A percentile compares a stretch with the other conserved stretches of the same genome.
Conservation (phyloP, 2,797 vertebrate genomes). For the Spinus olivaceus region DNA sequence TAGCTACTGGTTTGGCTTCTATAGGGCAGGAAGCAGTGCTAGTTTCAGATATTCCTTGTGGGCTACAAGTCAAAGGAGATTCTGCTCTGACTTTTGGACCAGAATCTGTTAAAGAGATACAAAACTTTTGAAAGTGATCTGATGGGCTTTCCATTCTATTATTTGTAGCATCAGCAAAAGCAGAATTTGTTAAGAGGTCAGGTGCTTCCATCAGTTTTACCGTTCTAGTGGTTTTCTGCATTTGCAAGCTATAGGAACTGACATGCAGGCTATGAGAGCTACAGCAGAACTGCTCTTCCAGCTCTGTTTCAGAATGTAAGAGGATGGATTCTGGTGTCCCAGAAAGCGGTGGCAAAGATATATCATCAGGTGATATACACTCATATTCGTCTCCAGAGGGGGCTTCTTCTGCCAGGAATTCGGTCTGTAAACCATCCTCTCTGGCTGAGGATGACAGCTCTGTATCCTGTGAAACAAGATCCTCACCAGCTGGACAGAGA, state of each 20-base stretch:
- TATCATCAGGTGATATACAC: slow-evolving; percentile 88
- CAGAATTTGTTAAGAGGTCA: slow-evolving; percentile 57
- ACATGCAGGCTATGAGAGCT: slow-evolving; percentile 75
- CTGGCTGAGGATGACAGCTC: slow-evolving; percentile 50
- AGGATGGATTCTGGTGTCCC: slow-evolving; percentile 87
- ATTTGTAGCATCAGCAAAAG: slow-evolving; percentile 58
- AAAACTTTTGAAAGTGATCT: slow-evolving; percentile 66
- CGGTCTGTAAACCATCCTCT: slow-evolving; percentile 67
- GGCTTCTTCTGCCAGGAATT: slow-evolving; percentile 77
- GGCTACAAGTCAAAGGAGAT: slow-evolving; percentile 72
- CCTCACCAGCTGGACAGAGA: slow-evolving; percentile 60
- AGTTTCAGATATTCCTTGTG: slow-evolving; percentile 64
- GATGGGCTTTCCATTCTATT: slow-evolving; percentile 61
- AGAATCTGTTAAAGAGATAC: slow-evolving; percentile 54
- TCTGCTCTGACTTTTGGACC: slow-evolving; percentile 70
- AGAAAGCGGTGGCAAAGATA: slow-evolving; percentile 89
- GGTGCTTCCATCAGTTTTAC: slow-evolving; percentile 28
- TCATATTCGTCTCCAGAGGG: slow-evolving; percentile 87
- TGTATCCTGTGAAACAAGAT: slow-evolving; percentile 57
- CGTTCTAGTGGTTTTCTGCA: slow-evolving; percentile 55
- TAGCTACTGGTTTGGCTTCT: slow-evolving; percentile 55
- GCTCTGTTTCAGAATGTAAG: slow-evolving; percentile 81
- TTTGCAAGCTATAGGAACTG: slow-evolving; percentile 72
- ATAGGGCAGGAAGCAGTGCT: slow-evolving; percentile 63
- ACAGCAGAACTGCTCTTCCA: slow-evolving; percentile 78